These are phyloP conservation scores for Trochalopteron elliotii DNA, from an alignment of 2,113 vertebrate species.

Conservation along the genomic window DNA sequence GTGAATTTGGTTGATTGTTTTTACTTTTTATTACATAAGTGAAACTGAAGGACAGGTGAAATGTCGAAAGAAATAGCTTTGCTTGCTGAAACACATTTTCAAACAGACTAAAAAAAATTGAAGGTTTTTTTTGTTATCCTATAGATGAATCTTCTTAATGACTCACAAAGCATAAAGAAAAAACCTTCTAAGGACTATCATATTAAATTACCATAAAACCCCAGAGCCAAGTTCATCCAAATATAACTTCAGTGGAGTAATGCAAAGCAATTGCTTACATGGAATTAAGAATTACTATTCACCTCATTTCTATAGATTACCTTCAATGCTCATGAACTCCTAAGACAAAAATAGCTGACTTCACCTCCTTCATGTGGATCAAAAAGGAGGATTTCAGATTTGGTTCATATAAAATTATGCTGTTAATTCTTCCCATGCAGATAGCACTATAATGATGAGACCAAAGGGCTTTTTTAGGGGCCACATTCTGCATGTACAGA, in stretches of 20 bases:
- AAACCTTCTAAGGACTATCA: background rate
- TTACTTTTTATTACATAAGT: background rate
- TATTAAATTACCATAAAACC: background rate
- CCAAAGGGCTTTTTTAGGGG: background rate
- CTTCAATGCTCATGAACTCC: background rate
- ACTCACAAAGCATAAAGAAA: background rate
- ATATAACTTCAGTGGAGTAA: background rate
- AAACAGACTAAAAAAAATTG: background rate
- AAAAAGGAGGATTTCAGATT: background rate
- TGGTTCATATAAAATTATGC: background rate
- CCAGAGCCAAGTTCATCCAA: background rate
- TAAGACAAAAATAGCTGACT: background rate
- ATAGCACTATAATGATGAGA: background rate
- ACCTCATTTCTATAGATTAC: background rate
- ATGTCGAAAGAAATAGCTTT: background rate
- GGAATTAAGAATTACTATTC: background rate
- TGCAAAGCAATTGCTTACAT: background rate
- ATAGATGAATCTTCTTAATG: background rate
- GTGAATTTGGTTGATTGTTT: background rate
- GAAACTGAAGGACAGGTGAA: background rate
- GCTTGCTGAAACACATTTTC: background rate
- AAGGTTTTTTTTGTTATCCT: background rate
- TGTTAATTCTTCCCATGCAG: background rate
- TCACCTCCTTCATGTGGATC: background rate
- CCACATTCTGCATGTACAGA: rapidly evolving